phyloP scores from a whole-genome alignment of 2,888 invertebrate genomes.

The Agrilus biguttatus region DNA sequence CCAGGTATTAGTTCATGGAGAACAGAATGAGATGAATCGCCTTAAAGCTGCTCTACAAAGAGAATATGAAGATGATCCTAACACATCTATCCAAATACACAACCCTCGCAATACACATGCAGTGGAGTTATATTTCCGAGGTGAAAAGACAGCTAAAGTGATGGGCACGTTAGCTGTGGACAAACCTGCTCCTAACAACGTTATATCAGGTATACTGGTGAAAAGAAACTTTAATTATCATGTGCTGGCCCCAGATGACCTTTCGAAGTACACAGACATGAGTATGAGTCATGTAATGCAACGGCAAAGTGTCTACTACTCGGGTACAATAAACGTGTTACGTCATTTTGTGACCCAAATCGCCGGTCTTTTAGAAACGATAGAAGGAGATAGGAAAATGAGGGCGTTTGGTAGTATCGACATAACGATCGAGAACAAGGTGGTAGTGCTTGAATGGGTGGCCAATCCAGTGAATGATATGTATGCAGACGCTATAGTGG shows the following conservation, averaged over 20 bases:
- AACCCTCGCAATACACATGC: conserved; percentile 93
- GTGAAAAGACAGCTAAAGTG: conserved; percentile 97
- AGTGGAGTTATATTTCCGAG: conserved; percentile 85
- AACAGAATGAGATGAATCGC: conserved; percentile 97
- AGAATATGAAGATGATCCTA: conserved; percentile 80
- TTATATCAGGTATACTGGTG: conserved; percentile 83
- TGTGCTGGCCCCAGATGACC: conserved; percentile 77
- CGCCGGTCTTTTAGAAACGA: conserved; percentile 55
- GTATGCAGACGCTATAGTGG: conserved; percentile 92
- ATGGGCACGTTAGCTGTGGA: conserved; percentile 86
- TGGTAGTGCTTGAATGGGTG: conserved; percentile 80
- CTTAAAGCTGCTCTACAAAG: conserved; percentile 86
- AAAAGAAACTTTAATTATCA: conserved; percentile 98
- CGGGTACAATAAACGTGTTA: conserved; percentile 55
- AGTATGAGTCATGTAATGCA: conserved; percentile 87
- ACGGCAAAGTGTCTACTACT: conserved; percentile 79
- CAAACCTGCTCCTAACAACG: conserved; percentile 61
- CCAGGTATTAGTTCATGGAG: conserved; percentile 89
- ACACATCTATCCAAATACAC: conserved; percentile 73
- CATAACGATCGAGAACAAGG: conserved; percentile 63
- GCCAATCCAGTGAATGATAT: conserved; percentile 94
- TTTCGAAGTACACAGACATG: conserved; percentile 93
- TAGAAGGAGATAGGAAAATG: conserved; percentile 58
- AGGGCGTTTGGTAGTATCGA: conserved; percentile 73
- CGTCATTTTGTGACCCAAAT: conserved; percentile 66